Evolutionary conservation across 1,140 invertebrate species (phyloP).

Genomic region (Camponotus floridanus): DNA sequence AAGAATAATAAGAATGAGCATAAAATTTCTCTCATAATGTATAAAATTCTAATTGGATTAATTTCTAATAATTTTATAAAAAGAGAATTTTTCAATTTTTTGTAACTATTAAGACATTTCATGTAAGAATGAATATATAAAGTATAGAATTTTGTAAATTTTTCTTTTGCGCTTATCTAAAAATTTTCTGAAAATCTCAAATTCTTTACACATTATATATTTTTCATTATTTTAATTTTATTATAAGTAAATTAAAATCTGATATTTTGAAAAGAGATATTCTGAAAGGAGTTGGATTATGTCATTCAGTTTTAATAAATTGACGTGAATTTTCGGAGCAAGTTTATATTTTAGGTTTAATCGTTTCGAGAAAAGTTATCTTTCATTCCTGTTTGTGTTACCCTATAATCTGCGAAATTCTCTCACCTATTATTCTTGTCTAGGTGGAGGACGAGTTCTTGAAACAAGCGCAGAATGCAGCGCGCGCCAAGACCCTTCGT

Average conservation of each 20-base stretch:
- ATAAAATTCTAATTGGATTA: background rate
- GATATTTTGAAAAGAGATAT: background rate
- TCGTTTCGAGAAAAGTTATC: slow-evolving; percentile 6
- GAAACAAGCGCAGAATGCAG: slow-evolving; percentile 91
- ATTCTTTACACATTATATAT: background rate
- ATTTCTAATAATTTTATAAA: background rate
- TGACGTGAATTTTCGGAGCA: background rate
- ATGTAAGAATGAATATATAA: background rate
- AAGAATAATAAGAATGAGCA: background rate
- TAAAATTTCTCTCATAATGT: background rate
- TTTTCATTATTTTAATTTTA: background rate
- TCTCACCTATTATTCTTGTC: background rate
- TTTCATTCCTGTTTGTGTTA: background rate
- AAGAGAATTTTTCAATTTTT: background rate
- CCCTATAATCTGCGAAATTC: background rate
- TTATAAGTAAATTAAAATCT: slow-evolving; percentile 1
- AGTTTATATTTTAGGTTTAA: background rate
- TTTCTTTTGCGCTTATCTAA: background rate
- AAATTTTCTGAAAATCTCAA: background rate
- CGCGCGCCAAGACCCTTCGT: slow-evolving; percentile 94
- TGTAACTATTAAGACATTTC: background rate
- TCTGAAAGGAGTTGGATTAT: background rate
- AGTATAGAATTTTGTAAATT: background rate
- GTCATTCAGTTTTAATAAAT: background rate
- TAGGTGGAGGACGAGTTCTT: slow-evolving; percentile 88